phyloP scores from a whole-genome alignment of 2,113 vertebrate species.

The Cheirogaleus medius region DNA sequence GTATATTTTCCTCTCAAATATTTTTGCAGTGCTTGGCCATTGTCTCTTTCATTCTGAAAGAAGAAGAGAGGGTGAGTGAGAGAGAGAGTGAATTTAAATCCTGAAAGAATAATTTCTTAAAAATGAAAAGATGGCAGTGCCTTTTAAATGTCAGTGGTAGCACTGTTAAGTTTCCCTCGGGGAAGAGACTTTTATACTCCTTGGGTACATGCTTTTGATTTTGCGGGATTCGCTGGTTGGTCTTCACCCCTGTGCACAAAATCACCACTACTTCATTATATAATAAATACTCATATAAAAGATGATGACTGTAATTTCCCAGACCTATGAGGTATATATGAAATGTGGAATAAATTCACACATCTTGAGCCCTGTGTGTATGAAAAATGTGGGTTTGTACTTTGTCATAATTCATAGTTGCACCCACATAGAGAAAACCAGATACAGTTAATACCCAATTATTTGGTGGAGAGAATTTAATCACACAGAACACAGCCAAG shows the following conservation, averaged over 20 bases:
- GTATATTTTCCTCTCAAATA: not conserved
- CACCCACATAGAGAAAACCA: conserved; percentile 45
- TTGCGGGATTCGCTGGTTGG: not conserved
- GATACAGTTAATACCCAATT: conserved; percentile 64
- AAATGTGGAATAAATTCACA: not conserved
- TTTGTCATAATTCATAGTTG: not conserved
- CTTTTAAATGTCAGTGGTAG: not conserved
- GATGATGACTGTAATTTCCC: not conserved
- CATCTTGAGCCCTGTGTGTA: not conserved
- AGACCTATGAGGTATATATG: not conserved
- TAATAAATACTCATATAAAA: not conserved
- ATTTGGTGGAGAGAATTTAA: conserved; percentile 39
- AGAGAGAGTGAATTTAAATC: not conserved
- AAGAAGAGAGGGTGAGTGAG: not conserved
- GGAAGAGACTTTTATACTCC: not conserved
- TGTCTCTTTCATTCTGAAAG: not conserved
- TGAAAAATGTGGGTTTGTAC: not conserved
- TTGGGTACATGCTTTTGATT: not conserved
- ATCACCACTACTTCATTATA: not conserved
- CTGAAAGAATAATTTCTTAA: not conserved
- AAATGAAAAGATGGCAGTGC: accelerated
- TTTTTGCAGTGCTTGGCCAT: not conserved
- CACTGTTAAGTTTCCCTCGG: not conserved
- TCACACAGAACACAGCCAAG: conserved; percentile 50
- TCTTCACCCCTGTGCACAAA: not conserved